Conservation (phyloP, 2,113 vertebrate species). For the Hippopotamus amphibius region DNA sequence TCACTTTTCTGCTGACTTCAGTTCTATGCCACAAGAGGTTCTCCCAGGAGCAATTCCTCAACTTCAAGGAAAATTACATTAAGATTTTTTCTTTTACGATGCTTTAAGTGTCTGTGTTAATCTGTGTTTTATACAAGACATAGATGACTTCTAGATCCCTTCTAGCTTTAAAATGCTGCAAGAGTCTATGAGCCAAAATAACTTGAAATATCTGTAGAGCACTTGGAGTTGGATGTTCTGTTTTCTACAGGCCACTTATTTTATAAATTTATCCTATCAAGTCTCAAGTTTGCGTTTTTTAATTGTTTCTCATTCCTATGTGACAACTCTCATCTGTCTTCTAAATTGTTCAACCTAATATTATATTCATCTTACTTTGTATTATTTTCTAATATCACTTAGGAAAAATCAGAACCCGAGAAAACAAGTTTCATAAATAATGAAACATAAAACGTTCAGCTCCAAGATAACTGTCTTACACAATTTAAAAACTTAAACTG, state of each 20-base stretch:
- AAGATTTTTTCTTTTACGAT: background rate
- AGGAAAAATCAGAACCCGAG: background rate
- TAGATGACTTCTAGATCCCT: background rate
- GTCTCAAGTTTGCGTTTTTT: background rate
- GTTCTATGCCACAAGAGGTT: background rate
- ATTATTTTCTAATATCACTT: background rate
- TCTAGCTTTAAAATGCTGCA: background rate
- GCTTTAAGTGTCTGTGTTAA: background rate
- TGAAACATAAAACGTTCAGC: background rate
- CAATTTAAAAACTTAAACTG: background rate
- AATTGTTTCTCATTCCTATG: background rate
- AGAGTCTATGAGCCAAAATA: background rate
- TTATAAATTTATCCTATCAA: background rate
- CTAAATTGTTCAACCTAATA: background rate
- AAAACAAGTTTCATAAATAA: background rate
- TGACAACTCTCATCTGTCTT: background rate
- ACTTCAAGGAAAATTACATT: background rate
- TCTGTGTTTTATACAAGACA: background rate
- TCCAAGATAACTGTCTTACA: background rate
- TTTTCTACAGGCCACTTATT: background rate
- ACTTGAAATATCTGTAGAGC: background rate
- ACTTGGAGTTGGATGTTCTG: background rate
- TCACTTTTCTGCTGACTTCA: background rate
- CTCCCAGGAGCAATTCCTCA: background rate
- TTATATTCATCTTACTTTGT: background rate